Percentiles rank a stretch among this genome's conserved stretches.
These are phyloP conservation scores for Palloptera scutellata DNA, from an alignment of 2,888 invertebrate species.

Conservation along the genomic window DNA sequence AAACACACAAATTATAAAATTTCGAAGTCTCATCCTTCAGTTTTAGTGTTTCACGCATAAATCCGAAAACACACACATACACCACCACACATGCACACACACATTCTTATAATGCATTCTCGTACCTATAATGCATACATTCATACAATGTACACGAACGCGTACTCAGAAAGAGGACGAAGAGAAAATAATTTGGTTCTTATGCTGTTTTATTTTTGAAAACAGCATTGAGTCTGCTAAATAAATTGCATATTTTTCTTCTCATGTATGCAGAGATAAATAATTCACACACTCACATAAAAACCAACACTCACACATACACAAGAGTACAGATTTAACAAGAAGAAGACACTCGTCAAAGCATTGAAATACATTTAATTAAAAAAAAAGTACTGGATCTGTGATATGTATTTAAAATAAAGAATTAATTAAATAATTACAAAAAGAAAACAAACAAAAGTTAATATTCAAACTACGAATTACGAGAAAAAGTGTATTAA, in stretches of 20 bases:
- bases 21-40: no score
- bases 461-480: constrained; percentile 33
- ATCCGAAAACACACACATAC: constrained; percentile 20
- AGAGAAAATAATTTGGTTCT: no score
- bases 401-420: constrained; percentile 62
- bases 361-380: constrained; percentile 54
- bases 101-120: background rate
- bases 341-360: constrained; percentile 24
- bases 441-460: constrained; percentile 37
- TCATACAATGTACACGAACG: no score
- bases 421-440: constrained; percentile 28
- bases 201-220: no score
- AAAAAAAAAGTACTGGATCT: constrained; percentile 63
- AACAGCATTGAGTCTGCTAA: no score
- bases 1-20: no score
- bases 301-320: constrained; percentile 24
- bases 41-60: background rate
- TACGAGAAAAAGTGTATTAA: constrained; percentile 43
- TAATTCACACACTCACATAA: constrained; percentile 3
- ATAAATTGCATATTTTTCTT: no score
- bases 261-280: no score
- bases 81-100: constrained; percentile 22
- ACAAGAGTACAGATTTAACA: constrained; percentile 23
- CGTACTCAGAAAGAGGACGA: no score
- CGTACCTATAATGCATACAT: no score